Evolutionary conservation across 2,113 vertebrate species (phyloP).

Genomic region (Gallinago media): DNA sequence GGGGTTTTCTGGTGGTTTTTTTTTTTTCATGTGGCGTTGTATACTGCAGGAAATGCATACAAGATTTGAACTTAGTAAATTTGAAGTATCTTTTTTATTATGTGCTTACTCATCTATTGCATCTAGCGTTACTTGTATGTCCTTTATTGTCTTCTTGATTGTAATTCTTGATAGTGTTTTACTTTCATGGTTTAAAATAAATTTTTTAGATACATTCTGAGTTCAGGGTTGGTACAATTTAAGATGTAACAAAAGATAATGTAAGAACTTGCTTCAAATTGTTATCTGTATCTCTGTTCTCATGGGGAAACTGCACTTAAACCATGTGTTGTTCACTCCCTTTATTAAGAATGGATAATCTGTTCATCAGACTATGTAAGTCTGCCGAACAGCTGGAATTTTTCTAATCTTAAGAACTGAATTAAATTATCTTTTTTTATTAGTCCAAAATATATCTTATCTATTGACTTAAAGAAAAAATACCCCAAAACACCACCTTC

Average conservation of each 20-base stretch:
- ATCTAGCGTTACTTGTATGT: background rate
- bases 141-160: background rate
- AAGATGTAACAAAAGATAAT: background rate
- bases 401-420: background rate
- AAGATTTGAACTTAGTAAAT: background rate
- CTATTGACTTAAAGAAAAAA: background rate
- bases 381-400: background rate
- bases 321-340: background rate
- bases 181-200: background rate
- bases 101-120: background rate
- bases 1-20: background rate
- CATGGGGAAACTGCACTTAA: background rate
- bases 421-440: background rate
- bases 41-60: background rate
- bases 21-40: background rate
- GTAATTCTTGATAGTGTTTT: background rate
- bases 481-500: rapidly evolving
- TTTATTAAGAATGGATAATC: background rate
- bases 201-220: background rate
- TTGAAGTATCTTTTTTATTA: background rate
- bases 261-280: background rate
- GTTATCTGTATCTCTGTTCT: background rate
- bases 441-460: background rate
- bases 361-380: background rate
- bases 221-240: background rate